Evolutionary conservation across 92 coral and sea anemone species (phyloP).

Genomic region (Paramuricea clavata): DNA sequence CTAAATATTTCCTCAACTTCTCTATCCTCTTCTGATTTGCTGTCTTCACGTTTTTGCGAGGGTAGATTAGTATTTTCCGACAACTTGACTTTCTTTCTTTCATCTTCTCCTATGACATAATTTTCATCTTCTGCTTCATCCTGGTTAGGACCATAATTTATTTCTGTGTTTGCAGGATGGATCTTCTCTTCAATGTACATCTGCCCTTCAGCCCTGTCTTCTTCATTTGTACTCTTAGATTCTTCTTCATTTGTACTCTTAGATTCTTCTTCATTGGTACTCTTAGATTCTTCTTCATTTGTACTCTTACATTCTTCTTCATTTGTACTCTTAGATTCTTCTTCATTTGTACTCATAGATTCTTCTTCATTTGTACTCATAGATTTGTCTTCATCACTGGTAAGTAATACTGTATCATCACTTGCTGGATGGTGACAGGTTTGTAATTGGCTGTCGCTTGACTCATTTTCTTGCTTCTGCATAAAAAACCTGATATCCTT

Average conservation of each 20-base stretch:
- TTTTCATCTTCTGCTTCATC: neutral
- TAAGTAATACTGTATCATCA: neutral
- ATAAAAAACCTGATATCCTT: neutral
- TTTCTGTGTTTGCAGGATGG: neutral
- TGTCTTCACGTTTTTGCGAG: neutral
- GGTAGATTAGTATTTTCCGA: neutral
- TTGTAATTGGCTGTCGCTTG: neutral
- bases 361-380: too few relatives aligned
- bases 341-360: neutral
- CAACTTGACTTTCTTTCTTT: neutral
- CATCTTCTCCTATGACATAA: neutral
- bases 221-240: neutral
- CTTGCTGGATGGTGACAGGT: neutral
- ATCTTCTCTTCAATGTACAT: neutral
- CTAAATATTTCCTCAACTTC: neutral
- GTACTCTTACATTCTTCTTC: neutral
- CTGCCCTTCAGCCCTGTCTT: neutral
- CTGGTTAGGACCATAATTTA: neutral
- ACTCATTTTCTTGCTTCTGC: neutral
- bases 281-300: neutral
- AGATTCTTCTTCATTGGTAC: too few relatives aligned
- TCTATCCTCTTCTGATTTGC: slow-evolving; percentile 8
- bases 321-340: neutral
- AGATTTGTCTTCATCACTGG: neutral
- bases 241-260: neutral